Conservation (phyloP, 2,113 vertebrate genomes). For the Salvelinus alpinus region DNA sequence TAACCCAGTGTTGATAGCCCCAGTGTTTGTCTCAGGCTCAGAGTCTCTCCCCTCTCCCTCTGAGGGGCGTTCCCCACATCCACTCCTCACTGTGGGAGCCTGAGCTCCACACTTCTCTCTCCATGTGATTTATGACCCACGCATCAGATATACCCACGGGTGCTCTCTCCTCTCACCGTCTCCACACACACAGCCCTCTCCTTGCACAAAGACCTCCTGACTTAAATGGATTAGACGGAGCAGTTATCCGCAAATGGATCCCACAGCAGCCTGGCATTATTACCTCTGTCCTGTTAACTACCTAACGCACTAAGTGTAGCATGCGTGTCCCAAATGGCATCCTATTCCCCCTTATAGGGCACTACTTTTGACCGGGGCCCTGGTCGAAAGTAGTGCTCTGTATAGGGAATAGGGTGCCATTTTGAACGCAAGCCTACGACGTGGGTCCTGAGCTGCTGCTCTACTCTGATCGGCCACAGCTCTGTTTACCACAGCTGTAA, state of each 20-base stretch:
- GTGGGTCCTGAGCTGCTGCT: slow-evolving; percentile 34
- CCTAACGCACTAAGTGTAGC: slow-evolving; percentile 14
- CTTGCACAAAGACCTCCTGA: slow-evolving; percentile 46
- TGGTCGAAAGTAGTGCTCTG: too few relatives aligned
- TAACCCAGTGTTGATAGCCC: slow-evolving; percentile 66
- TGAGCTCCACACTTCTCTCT: slow-evolving; percentile 54
- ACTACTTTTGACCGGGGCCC: too few relatives aligned
- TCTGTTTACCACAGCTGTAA: slow-evolving; percentile 58
- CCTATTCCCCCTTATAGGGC: too few relatives aligned
- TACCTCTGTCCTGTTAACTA: slow-evolving; percentile 47
- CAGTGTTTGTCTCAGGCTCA: slow-evolving; percentile 43
- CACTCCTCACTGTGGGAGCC: slow-evolving; percentile 38
- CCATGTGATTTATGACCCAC: slow-evolving; percentile 67
- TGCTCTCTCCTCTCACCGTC: slow-evolving; percentile 1
- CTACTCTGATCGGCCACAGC: slow-evolving; percentile 45
- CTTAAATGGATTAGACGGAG: slow-evolving; percentile 66
- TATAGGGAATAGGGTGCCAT: too few relatives aligned
- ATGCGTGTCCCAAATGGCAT: too few relatives aligned
- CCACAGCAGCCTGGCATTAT: slow-evolving; percentile 27
- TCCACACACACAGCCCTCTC: slow-evolving; percentile 35
- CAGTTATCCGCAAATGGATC: slow-evolving; percentile 74
- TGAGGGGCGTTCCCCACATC: slow-evolving; percentile 26
- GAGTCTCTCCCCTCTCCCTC: background rate
- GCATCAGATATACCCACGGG: slow-evolving; percentile 62
- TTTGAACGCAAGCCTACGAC: background rate